phyloP scores from a whole-genome alignment of 2,113 vertebrate genomes.

The Calidris pugnax region DNA sequence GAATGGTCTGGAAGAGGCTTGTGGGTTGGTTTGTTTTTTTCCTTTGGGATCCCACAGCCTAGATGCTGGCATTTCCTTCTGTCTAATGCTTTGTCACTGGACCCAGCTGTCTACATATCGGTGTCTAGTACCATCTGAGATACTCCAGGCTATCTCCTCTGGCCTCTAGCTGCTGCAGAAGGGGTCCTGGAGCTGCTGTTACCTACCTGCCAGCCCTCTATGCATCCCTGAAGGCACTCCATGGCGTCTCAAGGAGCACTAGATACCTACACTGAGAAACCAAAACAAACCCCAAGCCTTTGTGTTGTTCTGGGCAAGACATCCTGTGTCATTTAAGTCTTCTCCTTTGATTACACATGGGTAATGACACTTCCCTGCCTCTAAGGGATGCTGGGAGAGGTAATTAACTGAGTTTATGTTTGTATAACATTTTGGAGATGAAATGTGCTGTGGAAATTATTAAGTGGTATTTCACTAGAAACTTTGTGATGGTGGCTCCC shows the following conservation, averaged over 20 bases:
- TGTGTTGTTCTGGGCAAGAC: not conserved
- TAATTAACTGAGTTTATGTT: not conserved
- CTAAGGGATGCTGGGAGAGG: not conserved
- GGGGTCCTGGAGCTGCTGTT: not conserved
- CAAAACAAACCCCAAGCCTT: not conserved
- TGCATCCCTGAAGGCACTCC: not conserved
- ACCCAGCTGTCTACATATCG: not conserved
- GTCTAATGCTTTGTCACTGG: not conserved
- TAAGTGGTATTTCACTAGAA: not conserved
- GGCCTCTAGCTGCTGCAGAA: not conserved
- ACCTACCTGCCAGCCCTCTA: not conserved
- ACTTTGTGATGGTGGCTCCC: not conserved
- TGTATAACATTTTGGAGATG: not conserved
- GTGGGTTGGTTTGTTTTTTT: not conserved
- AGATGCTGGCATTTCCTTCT: not conserved
- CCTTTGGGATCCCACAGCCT: not conserved
- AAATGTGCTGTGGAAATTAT: not conserved
- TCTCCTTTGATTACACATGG: not conserved
- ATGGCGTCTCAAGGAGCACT: not conserved
- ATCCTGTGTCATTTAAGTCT: fast-evolving
- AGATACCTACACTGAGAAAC: not conserved
- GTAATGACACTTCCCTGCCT: not conserved
- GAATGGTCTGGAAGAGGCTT: not conserved
- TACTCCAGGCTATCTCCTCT: not conserved
- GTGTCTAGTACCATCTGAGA: not conserved